Evolutionary conservation across 2,888 invertebrate genomes (phyloP).

Genomic region (Hydroisotoma schaefferi): DNA sequence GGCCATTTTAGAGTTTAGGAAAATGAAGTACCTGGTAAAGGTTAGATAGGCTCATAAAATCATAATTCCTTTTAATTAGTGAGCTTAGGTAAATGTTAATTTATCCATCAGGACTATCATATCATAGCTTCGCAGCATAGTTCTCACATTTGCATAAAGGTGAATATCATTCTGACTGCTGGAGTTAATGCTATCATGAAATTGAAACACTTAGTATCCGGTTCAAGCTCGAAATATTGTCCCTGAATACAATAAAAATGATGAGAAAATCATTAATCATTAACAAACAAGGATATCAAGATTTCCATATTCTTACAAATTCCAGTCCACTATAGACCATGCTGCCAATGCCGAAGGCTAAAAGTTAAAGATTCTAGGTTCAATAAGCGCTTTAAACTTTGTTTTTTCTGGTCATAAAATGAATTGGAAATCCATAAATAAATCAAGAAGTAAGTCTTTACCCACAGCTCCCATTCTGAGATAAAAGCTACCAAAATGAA

Average conservation of each 20-base stretch:
- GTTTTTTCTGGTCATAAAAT: background rate
- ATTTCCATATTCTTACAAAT: too few species aligned
- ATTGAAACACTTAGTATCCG: constrained; percentile 86
- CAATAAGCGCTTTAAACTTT: background rate
- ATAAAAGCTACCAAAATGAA: constrained; percentile 66
- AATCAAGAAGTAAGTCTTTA: constrained; percentile 53
- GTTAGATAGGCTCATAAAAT: too few species aligned
- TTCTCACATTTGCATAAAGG: constrained; percentile 96
- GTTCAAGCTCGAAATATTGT: constrained; percentile 86
- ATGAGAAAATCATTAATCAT: too few species aligned
- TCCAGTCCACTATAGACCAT: constrained; percentile 95
- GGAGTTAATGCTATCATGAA: constrained; percentile 84
- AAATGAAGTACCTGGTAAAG: constrained; percentile 99
- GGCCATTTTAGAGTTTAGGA: constrained; percentile 64
- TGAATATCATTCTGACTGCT: constrained; percentile 89
- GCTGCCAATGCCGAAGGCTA: constrained; percentile 95
- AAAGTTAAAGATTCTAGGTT: constrained; percentile 45
- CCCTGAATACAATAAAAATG: too few species aligned
- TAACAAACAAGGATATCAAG: too few species aligned
- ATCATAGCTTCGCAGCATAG: too few species aligned
- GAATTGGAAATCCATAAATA: background rate
- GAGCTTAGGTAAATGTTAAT: too few species aligned
- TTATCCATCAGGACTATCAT: too few species aligned
- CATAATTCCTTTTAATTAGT: too few species aligned
- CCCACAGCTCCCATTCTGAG: constrained; percentile 82